A percentile compares a stretch with the other conserved stretches of the same genome.
Conservation (phyloP, 1,140 invertebrate genomes). For the Mylabris phalerata region DNA sequence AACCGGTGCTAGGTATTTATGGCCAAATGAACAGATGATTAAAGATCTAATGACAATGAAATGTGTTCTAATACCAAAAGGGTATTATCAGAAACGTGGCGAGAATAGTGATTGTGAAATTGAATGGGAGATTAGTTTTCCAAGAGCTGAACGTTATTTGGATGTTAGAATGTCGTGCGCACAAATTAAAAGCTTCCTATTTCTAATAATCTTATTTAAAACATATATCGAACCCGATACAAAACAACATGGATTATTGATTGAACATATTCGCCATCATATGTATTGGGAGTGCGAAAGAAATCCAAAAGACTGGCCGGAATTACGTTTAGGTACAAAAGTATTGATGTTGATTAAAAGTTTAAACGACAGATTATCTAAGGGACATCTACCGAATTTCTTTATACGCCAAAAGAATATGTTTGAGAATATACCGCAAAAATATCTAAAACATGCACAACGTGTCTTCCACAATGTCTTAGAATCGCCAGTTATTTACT, state of each 20-base stretch:
- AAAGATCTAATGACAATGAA: conserved; percentile 57
- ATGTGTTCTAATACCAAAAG: conserved; percentile 61
- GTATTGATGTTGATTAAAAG: conserved; percentile 54
- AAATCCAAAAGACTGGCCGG: conserved; percentile 59
- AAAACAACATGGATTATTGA: conserved; percentile 50
- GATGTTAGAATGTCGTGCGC: conserved; percentile 61
- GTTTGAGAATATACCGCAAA: conserved; percentile 59
- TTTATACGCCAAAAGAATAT: conserved; percentile 66
- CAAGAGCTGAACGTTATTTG: conserved; percentile 63
- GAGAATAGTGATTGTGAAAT: conserved; percentile 48
- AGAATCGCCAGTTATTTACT: conserved; percentile 58
- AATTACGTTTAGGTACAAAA: conserved; percentile 59
- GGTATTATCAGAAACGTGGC: conserved; percentile 52
- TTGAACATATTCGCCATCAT: conserved; percentile 63
- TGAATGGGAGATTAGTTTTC: conserved; percentile 69
- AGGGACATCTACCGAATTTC: conserved; percentile 59
- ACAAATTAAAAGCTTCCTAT: conserved; percentile 61
- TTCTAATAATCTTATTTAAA: conserved; percentile 57
- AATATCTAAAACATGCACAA: conserved; percentile 56
- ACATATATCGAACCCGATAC: conserved; percentile 57
- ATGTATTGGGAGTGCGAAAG: conserved; percentile 74
- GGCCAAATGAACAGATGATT: conserved; percentile 59
- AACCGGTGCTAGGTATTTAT: conserved; percentile 45
- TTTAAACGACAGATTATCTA: conserved; percentile 46
- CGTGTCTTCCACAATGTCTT: conserved; percentile 58